Percentiles rank a stretch among this genome's conserved stretches.
Evolutionary conservation across 2,113 vertebrate genomes (phyloP).

Genomic region (Sapajus apella): DNA sequence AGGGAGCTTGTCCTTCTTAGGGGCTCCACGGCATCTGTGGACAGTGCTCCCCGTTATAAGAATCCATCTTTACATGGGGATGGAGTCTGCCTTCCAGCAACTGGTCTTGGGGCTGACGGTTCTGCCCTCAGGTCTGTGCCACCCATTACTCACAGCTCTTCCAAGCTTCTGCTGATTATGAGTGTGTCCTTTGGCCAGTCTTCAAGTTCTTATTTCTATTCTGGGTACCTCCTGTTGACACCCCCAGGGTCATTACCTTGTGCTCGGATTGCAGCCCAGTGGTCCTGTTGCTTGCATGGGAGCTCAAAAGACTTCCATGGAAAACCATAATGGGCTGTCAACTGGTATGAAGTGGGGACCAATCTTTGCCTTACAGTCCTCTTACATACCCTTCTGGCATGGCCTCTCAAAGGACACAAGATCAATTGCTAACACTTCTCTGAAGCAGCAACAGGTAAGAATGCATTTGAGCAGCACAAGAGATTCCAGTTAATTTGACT

Average conservation of each 20-base stretch:
- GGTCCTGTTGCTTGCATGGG: background rate
- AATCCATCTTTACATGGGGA: background rate
- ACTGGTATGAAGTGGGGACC: background rate
- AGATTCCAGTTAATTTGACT: background rate
- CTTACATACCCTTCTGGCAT: background rate
- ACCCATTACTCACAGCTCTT: background rate
- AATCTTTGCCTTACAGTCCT: background rate
- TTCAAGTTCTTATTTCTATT: background rate
- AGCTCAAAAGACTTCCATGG: background rate
- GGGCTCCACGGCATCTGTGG: background rate
- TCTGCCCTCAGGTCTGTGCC: background rate
- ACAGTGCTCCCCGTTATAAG: background rate
- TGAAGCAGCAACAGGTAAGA: background rate
- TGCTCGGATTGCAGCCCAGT: background rate
- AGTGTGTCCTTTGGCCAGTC: background rate
- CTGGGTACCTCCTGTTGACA: background rate
- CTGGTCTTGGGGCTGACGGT: background rate
- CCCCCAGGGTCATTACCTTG: background rate
- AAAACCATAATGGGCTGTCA: background rate
- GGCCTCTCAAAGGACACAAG: background rate
- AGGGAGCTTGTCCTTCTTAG: background rate
- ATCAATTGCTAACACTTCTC: background rate
- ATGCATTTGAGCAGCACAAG: background rate
- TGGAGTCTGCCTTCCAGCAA: background rate
- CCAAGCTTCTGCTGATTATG: background rate